Conservation (phyloP, 2,888 invertebrate genomes). For the Hirtodrosophila trivittata region DNA sequence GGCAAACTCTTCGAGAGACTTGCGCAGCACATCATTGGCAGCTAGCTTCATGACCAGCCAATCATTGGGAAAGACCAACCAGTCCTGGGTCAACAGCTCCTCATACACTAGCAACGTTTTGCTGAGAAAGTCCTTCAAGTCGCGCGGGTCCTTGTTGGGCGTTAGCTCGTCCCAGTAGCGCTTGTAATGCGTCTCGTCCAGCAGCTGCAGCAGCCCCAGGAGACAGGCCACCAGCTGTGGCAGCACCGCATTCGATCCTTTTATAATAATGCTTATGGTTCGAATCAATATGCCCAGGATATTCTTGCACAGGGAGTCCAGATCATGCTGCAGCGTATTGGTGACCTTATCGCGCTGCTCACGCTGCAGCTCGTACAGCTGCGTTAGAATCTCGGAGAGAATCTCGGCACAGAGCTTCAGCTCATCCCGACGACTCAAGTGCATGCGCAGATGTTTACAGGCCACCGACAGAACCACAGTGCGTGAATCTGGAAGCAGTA, state of each 20-base stretch:
- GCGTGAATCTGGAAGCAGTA: slow-evolving; percentile 88
- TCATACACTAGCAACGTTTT: slow-evolving; percentile 88
- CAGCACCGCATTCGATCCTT: slow-evolving; percentile 88
- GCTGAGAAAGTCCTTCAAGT: slow-evolving; percentile 93
- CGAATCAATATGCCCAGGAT: slow-evolving; percentile 93
- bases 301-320: slow-evolving; percentile 92
- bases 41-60: slow-evolving; percentile 96
- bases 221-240: slow-evolving; percentile 93
- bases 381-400: slow-evolving; percentile 91
- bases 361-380: slow-evolving; percentile 84
- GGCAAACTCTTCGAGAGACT: slow-evolving; percentile 93
- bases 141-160: slow-evolving; percentile 87
- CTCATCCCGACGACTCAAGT: slow-evolving; percentile 92
- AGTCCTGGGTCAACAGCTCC: slow-evolving; percentile 83
- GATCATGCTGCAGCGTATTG: slow-evolving; percentile 88
- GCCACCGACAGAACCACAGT: slow-evolving; percentile 92
- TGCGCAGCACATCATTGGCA: slow-evolving; percentile 93
- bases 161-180: slow-evolving; percentile 92
- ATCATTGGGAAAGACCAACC: slow-evolving; percentile 89
- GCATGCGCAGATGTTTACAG: slow-evolving; percentile 93
- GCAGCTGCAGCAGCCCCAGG: slow-evolving; percentile 92
- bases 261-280: slow-evolving; percentile 92
- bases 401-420: slow-evolving; percentile 93
- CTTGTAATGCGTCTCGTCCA: slow-evolving; percentile 94
- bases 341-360: slow-evolving; percentile 85